Percentiles rank a stretch among this genome's conserved stretches.
Conservation (phyloP, 1,140 invertebrate genomes). For the Drosophila arawakana region DNA sequence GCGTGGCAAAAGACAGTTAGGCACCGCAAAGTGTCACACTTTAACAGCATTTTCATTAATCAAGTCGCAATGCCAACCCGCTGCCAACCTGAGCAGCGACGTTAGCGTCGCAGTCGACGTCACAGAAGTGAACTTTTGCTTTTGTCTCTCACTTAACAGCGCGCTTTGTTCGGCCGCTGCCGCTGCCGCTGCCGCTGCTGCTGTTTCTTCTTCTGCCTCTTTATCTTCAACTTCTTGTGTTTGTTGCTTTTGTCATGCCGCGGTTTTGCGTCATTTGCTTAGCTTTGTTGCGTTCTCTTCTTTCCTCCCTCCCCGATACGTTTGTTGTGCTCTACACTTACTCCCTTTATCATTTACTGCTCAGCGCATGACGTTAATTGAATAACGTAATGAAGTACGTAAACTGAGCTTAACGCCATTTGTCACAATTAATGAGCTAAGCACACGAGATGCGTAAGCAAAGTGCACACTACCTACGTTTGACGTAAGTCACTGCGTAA, state of each 20-base stretch:
- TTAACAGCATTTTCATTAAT: slow-evolving; percentile 81
- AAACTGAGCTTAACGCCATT: slow-evolving; percentile 47
- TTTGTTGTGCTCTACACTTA: not conserved
- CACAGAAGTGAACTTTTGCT: slow-evolving; percentile 31
- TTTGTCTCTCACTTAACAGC: slow-evolving; percentile 42
- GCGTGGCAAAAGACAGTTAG: slow-evolving; percentile 56
- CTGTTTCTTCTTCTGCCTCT: not conserved
- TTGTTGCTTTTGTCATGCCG: slow-evolving; percentile 17
- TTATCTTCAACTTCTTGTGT: slow-evolving; percentile 6
- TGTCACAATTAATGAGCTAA: slow-evolving; percentile 43
- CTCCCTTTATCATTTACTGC: slow-evolving; percentile 19
- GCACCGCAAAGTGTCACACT: slow-evolving; percentile 78
- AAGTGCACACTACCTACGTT: not conserved
- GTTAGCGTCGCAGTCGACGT: not conserved
- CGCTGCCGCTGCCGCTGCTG: slow-evolving; percentile 2
- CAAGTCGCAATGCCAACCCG: slow-evolving; percentile 50
- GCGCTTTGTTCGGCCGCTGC: not conserved
- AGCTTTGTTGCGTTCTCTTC: not conserved
- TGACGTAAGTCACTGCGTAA: slow-evolving; percentile 4
- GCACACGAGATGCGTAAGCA: not conserved
- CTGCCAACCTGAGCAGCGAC: slow-evolving; percentile 42
- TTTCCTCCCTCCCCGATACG: not conserved
- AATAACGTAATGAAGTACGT: slow-evolving; percentile 56
- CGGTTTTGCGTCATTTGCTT: slow-evolving; percentile 29
- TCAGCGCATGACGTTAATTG: slow-evolving; percentile 49